A percentile compares a stretch with the other conserved stretches of the same genome.
Conservation (phyloP, 1,140 invertebrate genomes). For the Conopomorpha cramerella region DNA sequence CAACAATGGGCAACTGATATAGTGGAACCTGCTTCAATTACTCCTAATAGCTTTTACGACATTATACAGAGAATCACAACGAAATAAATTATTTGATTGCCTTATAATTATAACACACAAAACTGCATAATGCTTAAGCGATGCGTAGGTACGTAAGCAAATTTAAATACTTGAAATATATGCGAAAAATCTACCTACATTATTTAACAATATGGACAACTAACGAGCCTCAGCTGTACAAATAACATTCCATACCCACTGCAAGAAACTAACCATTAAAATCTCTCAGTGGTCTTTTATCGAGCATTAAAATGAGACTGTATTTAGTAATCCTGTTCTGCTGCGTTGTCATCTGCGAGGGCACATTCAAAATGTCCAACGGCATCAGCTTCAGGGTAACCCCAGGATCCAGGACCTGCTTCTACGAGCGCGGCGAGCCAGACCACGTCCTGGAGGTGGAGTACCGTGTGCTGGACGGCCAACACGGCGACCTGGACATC, state of each 20-base stretch:
- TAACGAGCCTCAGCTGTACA: conserved; percentile 2
- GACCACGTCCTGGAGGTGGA: conserved; percentile 69
- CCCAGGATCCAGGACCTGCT: conserved; percentile 68
- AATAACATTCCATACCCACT: background rate
- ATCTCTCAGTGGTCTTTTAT: background rate
- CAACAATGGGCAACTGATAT: too few species aligned
- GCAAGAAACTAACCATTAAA: background rate
- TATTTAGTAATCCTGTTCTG: background rate
- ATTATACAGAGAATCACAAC: too few species aligned
- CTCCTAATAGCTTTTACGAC: too few species aligned
- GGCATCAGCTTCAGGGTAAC: conserved; percentile 72
- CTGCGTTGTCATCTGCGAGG: conserved; percentile 2
- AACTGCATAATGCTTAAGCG: too few species aligned
- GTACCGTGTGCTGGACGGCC: conserved; percentile 78
- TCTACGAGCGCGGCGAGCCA: conserved; percentile 65
- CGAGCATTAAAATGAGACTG: too few species aligned
- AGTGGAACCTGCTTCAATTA: too few species aligned
- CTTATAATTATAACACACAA: too few species aligned
- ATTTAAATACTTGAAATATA: too few species aligned
- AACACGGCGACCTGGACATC: conserved; percentile 77
- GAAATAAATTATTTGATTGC: too few species aligned
- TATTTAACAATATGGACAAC: too few species aligned
- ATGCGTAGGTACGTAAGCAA: too few species aligned
- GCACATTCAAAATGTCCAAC: conserved; percentile 43
- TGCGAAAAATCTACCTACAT: too few species aligned